These are phyloP conservation scores for Drosophila aff. DNA, from an alignment of 1,140 invertebrate species.

Conservation along the genomic window DNA sequence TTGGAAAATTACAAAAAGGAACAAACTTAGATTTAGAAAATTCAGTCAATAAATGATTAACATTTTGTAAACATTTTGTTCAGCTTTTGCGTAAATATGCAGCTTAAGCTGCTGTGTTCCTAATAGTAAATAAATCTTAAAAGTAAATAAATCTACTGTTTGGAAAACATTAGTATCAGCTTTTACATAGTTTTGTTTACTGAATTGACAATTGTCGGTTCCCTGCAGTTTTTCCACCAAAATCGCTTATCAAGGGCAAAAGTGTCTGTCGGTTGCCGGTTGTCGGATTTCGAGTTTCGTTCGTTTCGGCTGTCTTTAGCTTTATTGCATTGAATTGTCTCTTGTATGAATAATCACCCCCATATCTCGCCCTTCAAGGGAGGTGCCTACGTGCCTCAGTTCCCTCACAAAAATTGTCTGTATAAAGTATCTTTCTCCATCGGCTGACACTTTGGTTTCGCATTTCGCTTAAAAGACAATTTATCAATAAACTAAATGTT, in stretches of 20 bases:
- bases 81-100: too few relatives aligned
- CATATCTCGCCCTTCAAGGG: slow-evolving; percentile 1
- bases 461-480: background rate
- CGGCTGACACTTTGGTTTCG: background rate
- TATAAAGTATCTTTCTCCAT: background rate
- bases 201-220: background rate
- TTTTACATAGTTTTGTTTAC: background rate
- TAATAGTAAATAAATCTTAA: background rate
- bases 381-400: slow-evolving; percentile 1
- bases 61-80: background rate
- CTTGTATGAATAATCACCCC: background rate
- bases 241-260: background rate
- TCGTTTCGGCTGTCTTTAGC: background rate
- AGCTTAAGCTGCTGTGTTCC: background rate
- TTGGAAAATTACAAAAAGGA: background rate
- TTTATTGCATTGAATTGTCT: background rate
- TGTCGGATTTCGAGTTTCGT: background rate
- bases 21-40: background rate
- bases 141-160: background rate
- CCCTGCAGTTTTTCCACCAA: background rate
- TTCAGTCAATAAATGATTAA: background rate
- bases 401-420: background rate
- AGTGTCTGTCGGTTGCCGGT: background rate
- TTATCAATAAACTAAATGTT: background rate
- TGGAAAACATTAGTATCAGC: background rate